Conservation (phyloP, 2,888 invertebrate species). For the Apamea sordens region DNA sequence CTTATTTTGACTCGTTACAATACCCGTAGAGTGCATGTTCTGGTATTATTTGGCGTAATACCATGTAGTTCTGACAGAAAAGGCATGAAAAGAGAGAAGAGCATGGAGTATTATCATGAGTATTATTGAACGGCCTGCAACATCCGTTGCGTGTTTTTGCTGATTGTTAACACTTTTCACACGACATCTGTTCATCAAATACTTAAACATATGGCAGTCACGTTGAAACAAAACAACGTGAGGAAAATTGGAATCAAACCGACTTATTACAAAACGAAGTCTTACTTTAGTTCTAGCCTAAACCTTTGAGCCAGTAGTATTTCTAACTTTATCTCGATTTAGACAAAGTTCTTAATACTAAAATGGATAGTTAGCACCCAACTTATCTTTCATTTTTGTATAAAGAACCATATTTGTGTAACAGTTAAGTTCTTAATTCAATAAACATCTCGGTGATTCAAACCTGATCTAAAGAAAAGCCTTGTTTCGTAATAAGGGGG, state of each 20-base stretch:
- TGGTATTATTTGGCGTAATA: neutral
- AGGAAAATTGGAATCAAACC: too few species aligned
- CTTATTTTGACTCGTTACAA: slow-evolving; percentile 9
- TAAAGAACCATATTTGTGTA: neutral
- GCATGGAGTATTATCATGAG: neutral
- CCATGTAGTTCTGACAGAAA: neutral
- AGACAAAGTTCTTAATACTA: too few species aligned
- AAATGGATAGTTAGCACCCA: neutral
- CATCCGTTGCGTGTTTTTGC: slow-evolving; percentile 10
- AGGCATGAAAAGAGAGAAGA: neutral
- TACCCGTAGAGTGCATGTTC: too few species aligned
- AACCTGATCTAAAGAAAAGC: neutral
- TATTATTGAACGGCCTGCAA: neutral
- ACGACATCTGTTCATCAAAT: neutral
- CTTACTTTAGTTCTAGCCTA: too few species aligned
- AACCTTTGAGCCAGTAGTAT: too few species aligned
- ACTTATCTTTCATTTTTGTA: neutral
- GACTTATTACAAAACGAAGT: neutral
- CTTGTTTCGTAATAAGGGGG: neutral
- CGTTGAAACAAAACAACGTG: neutral
- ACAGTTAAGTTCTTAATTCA: neutral
- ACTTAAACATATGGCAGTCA: neutral
- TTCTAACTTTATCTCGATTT: too few species aligned
- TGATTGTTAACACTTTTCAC: slow-evolving; percentile 6
- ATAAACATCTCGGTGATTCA: neutral